Percentiles rank a stretch among this genome's conserved stretches.
phyloP scores from a whole-genome alignment of 2,113 vertebrate species.

The Etheostoma spectabile region DNA sequence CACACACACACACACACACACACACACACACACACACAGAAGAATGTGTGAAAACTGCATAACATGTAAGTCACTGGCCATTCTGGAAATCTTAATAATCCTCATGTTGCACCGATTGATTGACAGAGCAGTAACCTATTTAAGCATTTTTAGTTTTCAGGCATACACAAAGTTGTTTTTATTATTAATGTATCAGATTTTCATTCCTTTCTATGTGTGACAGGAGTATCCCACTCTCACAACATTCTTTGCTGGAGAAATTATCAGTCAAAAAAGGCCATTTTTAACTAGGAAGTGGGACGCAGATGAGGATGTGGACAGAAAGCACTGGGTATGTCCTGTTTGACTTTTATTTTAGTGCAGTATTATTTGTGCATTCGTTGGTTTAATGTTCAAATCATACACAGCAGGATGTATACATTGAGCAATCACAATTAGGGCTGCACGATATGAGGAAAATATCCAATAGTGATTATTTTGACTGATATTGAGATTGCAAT shows the following conservation, averaged over 20 bases:
- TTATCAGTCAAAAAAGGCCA: constrained; percentile 95
- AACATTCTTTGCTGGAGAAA: constrained; percentile 98
- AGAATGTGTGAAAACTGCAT: no score
- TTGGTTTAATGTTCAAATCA: no score
- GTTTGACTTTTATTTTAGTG: neutral
- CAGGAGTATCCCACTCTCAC: constrained; percentile 99
- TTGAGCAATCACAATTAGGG: neutral
- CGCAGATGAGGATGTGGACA: constrained; percentile 97
- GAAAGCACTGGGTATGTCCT: constrained; percentile 94
- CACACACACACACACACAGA: no score
- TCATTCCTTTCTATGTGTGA: constrained; percentile 13
- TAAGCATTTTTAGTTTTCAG: neutral
- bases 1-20: no score
- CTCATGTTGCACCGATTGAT: neutral
- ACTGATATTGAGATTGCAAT: no score
- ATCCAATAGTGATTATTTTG: no score
- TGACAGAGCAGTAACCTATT: neutral
- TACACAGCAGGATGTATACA: neutral
- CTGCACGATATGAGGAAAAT: no score
- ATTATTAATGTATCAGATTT: neutral
- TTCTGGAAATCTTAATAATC: neutral
- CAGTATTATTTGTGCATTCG: neutral
- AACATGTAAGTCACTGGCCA: no score
- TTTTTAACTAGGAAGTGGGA: constrained; percentile 99
- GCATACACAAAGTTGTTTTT: neutral